Conservation (phyloP, 2,888 invertebrate species). For the Acleris literana region DNA sequence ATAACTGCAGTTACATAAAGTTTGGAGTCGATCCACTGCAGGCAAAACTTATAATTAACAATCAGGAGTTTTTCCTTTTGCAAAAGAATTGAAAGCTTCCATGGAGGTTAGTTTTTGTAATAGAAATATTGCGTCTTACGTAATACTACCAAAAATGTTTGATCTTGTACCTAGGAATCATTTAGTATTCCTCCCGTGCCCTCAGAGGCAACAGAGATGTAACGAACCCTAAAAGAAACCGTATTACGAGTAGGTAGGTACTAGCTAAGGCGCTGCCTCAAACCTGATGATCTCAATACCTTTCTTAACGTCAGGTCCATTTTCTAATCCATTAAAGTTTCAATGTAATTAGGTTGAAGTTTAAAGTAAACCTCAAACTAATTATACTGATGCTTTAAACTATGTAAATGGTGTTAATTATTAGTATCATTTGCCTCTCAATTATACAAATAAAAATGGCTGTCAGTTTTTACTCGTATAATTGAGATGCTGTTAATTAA, state of each 20-base stretch:
- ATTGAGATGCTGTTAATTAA: background rate
- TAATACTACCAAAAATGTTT: constrained; percentile 1
- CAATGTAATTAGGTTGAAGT: no score
- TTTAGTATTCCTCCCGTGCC: constrained; percentile 41
- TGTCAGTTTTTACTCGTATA: background rate
- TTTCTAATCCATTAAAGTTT: no score
- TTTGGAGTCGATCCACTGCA: background rate
- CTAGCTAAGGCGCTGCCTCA: background rate
- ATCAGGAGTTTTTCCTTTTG: background rate
- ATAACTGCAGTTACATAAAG: background rate
- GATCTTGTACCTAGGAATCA: constrained; percentile 12
- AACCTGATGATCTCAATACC: background rate
- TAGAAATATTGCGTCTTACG: background rate
- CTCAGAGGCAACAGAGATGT: constrained; percentile 43
- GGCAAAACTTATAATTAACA: background rate
- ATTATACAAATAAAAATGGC: no score
- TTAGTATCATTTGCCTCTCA: background rate
- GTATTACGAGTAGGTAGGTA: constrained; percentile 35
- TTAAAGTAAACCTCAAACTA: no score
- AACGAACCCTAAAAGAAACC: constrained; percentile 53
- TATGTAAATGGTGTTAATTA: no score
- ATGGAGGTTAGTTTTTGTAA: background rate
- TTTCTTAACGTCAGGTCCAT: no score
- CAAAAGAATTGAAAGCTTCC: background rate
- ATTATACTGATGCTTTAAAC: no score